phyloP scores from a whole-genome alignment of 2,888 invertebrate genomes.

The Deladenus siricidicola region DNA sequence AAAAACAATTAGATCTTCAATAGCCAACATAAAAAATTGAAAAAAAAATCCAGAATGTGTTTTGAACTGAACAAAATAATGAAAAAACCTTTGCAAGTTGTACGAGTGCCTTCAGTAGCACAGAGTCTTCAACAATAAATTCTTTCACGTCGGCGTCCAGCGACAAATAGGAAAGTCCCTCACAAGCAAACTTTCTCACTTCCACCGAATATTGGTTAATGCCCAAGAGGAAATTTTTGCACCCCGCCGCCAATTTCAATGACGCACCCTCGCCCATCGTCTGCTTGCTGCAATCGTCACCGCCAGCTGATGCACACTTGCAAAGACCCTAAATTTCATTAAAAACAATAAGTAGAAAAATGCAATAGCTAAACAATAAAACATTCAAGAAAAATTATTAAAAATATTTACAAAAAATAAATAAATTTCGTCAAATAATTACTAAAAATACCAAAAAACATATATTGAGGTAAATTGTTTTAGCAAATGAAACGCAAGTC shows the following conservation, averaged over 20 bases:
- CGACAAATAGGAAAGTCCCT: slow-evolving; percentile 77
- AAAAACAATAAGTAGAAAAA: no score
- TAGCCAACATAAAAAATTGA: neutral
- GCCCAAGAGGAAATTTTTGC: slow-evolving; percentile 63
- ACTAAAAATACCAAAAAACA: no score
- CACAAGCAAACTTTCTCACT: slow-evolving; percentile 45
- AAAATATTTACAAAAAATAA: no score
- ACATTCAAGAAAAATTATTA: no score
- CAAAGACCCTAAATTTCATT: slow-evolving; percentile 68
- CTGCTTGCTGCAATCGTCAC: slow-evolving; percentile 82
- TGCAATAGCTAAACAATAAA: neutral
- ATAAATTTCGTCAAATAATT: no score
- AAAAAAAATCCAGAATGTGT: no score
- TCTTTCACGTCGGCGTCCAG: slow-evolving; percentile 98
- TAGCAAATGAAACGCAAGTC: neutral
- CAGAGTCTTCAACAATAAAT: slow-evolving; percentile 75
- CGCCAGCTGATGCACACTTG: slow-evolving; percentile 82
- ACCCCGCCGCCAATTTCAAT: slow-evolving; percentile 81
- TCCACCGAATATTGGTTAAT: slow-evolving; percentile 40
- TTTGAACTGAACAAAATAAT: no score
- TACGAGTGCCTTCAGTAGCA: slow-evolving; percentile 75
- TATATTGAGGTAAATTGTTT: neutral
- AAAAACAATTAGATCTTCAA: no score
- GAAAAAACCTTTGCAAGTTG: slow-evolving; percentile 74
- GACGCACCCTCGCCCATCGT: slow-evolving; percentile 93